Conservation (phyloP, 2,797 vertebrate species). For the Oreonectes daqikongensis region DNA sequence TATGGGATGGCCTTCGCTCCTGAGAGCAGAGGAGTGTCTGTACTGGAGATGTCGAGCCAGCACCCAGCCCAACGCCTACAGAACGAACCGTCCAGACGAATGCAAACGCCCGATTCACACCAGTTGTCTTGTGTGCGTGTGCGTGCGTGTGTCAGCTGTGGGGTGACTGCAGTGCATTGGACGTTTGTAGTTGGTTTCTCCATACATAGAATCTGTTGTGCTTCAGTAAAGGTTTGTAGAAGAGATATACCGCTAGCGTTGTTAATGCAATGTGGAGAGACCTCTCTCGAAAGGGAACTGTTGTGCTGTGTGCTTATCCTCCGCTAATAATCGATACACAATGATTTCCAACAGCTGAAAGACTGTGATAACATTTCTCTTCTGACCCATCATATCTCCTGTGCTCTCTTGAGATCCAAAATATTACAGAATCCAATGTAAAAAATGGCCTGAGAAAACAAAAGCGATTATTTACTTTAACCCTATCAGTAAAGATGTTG, state of each 20-base stretch:
- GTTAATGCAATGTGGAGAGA: too few relatives aligned
- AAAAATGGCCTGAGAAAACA: too few relatives aligned
- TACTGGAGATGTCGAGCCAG: not conserved
- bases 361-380: not conserved
- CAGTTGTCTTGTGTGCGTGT: not conserved
- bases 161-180: not conserved
- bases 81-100: not conserved
- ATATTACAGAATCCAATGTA: too few relatives aligned
- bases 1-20: slow-evolving; percentile 8
- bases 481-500: not conserved
- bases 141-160: slow-evolving; percentile 15
- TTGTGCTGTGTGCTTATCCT: not conserved
- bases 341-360: slow-evolving; percentile 11
- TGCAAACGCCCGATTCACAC: not conserved
- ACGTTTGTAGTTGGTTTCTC: not conserved
- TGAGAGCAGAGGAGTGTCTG: slow-evolving; percentile 7
- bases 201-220: not conserved
- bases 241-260: too few relatives aligned
- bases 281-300: too few relatives aligned
- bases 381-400: not conserved
- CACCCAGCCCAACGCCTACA: slow-evolving; percentile 8
- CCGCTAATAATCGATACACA: not conserved
- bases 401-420: not conserved
- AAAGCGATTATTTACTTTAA: not conserved
- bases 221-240: too few relatives aligned